These are phyloP conservation scores for Anthopleura xanthogrammica DNA, from an alignment of 92 coral and sea anemone genomes.

Conservation along the genomic window DNA sequence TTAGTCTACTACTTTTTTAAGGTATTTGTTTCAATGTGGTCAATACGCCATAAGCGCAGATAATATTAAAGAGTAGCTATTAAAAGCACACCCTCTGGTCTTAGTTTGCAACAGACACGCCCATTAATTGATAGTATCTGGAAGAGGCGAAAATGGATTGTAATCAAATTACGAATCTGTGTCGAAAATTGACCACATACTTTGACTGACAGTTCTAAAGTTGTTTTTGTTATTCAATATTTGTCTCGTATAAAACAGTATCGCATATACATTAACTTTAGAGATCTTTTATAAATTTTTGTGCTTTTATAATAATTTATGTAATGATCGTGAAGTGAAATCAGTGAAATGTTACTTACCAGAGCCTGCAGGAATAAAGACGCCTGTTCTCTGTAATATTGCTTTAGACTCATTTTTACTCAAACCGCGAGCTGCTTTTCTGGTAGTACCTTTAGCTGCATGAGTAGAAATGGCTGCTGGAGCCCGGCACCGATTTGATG, in stretches of 20 bases:
- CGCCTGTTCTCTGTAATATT: conserved; percentile 39
- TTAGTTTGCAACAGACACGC: too few relatives aligned
- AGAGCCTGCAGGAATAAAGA: conserved; percentile 63
- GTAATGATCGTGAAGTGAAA: background rate
- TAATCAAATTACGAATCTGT: conserved; percentile 13
- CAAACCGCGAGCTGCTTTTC: conserved; percentile 48
- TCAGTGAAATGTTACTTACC: conserved; percentile 37
- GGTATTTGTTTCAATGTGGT: background rate
- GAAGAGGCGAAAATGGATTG: background rate
- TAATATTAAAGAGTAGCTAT: too few relatives aligned
- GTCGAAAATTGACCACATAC: background rate
- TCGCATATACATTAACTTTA: background rate
- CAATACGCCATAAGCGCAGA: too few relatives aligned
- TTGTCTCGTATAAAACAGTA: background rate
- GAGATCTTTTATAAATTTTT: too few relatives aligned
- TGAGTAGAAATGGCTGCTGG: conserved; percentile 42
- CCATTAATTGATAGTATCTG: too few relatives aligned
- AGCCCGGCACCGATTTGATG: conserved; percentile 48
- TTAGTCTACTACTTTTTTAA: too few relatives aligned
- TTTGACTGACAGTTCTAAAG: background rate
- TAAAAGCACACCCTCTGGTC: too few relatives aligned
- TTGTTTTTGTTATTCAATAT: background rate
- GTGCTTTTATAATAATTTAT: too few relatives aligned
- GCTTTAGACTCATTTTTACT: conserved; percentile 45
- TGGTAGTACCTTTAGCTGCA: conserved; percentile 6